Conservation (phyloP, 2,113 vertebrate species). For the Stictonetta naevosa region DNA sequence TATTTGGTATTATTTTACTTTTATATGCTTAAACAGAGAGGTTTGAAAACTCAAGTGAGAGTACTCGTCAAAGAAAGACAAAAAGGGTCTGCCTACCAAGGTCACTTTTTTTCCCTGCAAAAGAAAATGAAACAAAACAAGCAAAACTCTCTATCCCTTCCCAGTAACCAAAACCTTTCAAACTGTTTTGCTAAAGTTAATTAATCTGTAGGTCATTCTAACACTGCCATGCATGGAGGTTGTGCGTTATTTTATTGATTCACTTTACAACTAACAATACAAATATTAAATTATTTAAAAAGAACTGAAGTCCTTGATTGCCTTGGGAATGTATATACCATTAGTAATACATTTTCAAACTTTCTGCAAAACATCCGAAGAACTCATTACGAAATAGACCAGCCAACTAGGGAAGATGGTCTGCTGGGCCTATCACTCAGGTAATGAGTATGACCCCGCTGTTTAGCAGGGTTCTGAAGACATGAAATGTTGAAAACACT, state of each 20-base stretch:
- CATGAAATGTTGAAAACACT: background rate
- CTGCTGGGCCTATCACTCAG: background rate
- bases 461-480: background rate
- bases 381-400: background rate
- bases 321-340: background rate
- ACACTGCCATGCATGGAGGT: background rate
- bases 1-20: constrained; percentile 22
- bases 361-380: background rate
- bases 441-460: background rate
- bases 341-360: background rate
- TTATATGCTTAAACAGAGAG: background rate
- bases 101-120: background rate
- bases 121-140: background rate
- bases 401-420: background rate
- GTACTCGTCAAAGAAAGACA: background rate
- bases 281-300: constrained; percentile 38
- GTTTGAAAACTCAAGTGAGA: constrained; percentile 37
- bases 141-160: constrained; percentile 1
- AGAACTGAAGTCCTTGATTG: constrained; percentile 50
- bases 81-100: constrained; percentile 47
- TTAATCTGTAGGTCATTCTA: constrained; percentile 49
- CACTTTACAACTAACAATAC: constrained; percentile 20
- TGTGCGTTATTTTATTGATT: constrained; percentile 5
- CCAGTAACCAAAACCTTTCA: constrained; percentile 52
- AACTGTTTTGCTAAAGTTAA: constrained; percentile 39